Evolutionary conservation across 2,888 invertebrate genomes (phyloP).

Genomic region (Andricus quercusramuli): DNA sequence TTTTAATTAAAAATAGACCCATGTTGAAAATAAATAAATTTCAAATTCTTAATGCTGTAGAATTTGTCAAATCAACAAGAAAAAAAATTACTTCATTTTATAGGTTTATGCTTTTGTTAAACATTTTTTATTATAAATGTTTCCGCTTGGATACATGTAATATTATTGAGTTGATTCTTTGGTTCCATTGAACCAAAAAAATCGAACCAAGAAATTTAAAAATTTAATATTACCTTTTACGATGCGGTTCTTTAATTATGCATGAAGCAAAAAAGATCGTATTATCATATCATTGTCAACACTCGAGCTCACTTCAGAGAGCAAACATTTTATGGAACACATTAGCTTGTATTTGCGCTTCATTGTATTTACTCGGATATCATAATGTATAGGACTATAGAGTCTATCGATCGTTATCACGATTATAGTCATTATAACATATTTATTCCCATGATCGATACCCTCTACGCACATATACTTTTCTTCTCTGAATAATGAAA

Average conservation of each 20-base stretch:
- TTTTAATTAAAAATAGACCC: too few species aligned
- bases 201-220: too few species aligned
- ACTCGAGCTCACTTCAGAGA: neutral
- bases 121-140: too few species aligned
- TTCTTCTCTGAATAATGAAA: neutral
- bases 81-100: too few species aligned
- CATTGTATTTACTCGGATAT: conserved; percentile 15
- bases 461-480: neutral
- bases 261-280: conserved; percentile 5
- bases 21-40: too few species aligned
- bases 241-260: neutral
- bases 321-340: conserved; percentile 34
- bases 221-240: too few species aligned
- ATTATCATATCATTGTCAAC: conserved; percentile 6
- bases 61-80: too few species aligned
- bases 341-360: conserved; percentile 32
- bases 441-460: conserved; percentile 10
- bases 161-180: too few species aligned
- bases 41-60: too few species aligned
- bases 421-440: neutral
- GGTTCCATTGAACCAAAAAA: too few species aligned
- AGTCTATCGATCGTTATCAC: conserved; percentile 1
- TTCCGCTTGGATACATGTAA: too few species aligned
- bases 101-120: too few species aligned
- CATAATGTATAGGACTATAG: conserved; percentile 6